Percentiles rank a stretch among this genome's conserved stretches.
Evolutionary conservation across 2,888 invertebrate genomes (phyloP).

Genomic region (Conistra vaccinii): DNA sequence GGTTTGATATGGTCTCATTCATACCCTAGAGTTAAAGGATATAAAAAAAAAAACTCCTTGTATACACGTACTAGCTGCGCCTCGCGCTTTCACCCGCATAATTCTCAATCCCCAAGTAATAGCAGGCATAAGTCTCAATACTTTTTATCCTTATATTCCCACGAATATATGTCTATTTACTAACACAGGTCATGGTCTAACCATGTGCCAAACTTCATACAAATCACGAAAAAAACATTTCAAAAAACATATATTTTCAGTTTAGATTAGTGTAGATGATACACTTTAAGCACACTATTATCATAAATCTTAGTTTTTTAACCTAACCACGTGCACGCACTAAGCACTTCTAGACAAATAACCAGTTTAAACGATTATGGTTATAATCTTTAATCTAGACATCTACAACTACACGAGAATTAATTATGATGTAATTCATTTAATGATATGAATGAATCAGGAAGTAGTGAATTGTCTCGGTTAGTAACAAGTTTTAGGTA

Average conservation of each 20-base stretch:
- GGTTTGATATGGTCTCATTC: no score
- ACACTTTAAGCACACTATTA: constrained; percentile 7
- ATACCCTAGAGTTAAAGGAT: no score
- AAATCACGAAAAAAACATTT: no score
- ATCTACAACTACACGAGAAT: constrained; percentile 56
- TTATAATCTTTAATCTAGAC: constrained; percentile 44
- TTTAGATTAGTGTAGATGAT: background rate
- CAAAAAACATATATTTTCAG: no score
- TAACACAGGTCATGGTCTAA: no score
- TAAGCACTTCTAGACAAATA: constrained; percentile 16
- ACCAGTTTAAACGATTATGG: constrained; percentile 50
- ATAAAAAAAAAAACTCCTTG: no score
- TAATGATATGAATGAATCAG: constrained; percentile 54
- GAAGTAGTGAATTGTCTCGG: constrained; percentile 34
- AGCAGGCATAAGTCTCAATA: no score
- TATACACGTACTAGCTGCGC: no score
- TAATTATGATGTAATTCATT: constrained; percentile 55
- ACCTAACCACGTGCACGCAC: constrained; percentile 10
- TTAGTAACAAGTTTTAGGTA: constrained; percentile 26
- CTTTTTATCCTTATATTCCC: no score
- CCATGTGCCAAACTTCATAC: background rate
- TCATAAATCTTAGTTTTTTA: constrained; percentile 36
- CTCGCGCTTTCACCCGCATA: no score
- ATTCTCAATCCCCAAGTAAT: no score
- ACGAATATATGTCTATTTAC: no score